phyloP scores from a whole-genome alignment of 1,140 invertebrate genomes.

The Gryllus bimaculatus region DNA sequence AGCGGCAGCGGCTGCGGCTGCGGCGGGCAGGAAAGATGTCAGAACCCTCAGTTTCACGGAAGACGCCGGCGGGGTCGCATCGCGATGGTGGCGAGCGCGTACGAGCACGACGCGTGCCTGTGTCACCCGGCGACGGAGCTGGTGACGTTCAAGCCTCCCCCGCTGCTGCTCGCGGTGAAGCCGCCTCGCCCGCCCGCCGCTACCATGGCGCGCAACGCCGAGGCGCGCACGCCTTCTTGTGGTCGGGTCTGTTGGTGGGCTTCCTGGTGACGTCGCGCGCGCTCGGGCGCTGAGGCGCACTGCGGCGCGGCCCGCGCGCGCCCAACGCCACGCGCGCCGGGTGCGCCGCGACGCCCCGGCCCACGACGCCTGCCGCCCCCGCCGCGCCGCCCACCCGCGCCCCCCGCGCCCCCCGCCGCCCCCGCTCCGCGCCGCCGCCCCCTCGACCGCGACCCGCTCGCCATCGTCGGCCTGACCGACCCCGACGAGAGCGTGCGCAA shows the following conservation, averaged over 20 bases:
- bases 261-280: conserved; percentile 13
- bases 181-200: not conserved
- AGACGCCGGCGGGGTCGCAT: not conserved
- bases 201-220: conserved; percentile 7
- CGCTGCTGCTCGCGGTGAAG: conserved; percentile 5
- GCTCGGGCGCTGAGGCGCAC: not conserved
- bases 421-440: not conserved
- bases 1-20: too few relatives aligned
- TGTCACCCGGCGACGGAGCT: conserved; percentile 17
- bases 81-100: not conserved
- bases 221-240: conserved; percentile 9
- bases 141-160: conserved; percentile 8
- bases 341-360: not conserved
- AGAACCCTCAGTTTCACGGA: not conserved
- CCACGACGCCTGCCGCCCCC: not conserved
- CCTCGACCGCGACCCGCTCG: conserved; percentile 15
- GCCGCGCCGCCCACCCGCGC: not conserved
- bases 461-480: conserved; percentile 14
- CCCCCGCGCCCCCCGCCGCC: not conserved
- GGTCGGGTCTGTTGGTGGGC: conserved; percentile 11
- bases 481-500: conserved; percentile 14
- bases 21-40: conserved; percentile 7
- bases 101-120: conserved; percentile 7
- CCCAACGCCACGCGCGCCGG: not conserved
- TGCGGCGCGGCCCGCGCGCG: not conserved